phyloP scores from a whole-genome alignment of 2,797 vertebrate genomes.

The Somateria mollissima region DNA sequence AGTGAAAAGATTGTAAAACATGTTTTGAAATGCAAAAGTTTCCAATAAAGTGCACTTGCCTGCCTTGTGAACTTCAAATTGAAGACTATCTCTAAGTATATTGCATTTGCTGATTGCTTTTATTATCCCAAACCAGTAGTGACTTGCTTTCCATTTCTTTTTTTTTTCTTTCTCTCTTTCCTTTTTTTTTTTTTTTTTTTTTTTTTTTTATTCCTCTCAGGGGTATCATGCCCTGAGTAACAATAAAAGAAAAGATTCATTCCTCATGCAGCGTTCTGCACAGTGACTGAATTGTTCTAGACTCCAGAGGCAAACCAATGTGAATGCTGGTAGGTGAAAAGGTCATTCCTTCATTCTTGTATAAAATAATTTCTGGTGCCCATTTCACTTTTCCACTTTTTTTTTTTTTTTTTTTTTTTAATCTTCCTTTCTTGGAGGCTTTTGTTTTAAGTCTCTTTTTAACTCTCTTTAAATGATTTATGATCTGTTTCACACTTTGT shows the following conservation, averaged over 20 bases:
- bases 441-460: slow-evolving; percentile 60
- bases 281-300: slow-evolving; percentile 46
- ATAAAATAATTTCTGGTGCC: slow-evolving; percentile 64
- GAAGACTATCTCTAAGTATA: not conserved
- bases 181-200: slow-evolving; percentile 8
- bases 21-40: slow-evolving; percentile 46
- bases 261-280: slow-evolving; percentile 50
- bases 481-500: slow-evolving; percentile 66
- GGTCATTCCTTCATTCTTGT: slow-evolving; percentile 61
- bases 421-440: slow-evolving; percentile 37
- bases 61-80: slow-evolving; percentile 48
- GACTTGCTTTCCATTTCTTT: slow-evolving; percentile 26
- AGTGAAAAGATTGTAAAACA: slow-evolving; percentile 40
- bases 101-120: not conserved
- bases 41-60: slow-evolving; percentile 27
- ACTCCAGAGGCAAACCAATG: slow-evolving; percentile 53
- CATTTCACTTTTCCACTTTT: slow-evolving; percentile 18
- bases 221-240: slow-evolving; percentile 61
- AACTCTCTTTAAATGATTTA: slow-evolving; percentile 69
- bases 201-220: slow-evolving; percentile 49
- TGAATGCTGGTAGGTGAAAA: slow-evolving; percentile 73
- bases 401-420: not conserved
- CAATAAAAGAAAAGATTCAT: slow-evolving; percentile 70
- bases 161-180: not conserved
- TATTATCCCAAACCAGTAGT: slow-evolving; percentile 3